phyloP scores from a whole-genome alignment of 1,140 invertebrate genomes.

The Brachionus plicatilis region DNA sequence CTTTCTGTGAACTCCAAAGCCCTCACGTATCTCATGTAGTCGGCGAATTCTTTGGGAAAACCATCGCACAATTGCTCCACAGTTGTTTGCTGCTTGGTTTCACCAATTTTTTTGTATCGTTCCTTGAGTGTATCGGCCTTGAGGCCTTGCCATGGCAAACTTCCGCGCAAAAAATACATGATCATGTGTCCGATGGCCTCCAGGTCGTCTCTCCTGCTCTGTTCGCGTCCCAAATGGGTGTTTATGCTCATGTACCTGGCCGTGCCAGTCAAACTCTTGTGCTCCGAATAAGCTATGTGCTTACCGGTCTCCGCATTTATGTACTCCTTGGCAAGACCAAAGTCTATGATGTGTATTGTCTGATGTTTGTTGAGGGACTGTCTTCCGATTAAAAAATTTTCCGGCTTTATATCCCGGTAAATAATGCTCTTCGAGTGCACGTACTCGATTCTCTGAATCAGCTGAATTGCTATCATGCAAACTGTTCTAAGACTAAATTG shows the following conservation, averaged over 20 bases:
- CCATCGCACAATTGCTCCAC: constrained; percentile 40
- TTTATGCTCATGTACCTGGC: constrained; percentile 39
- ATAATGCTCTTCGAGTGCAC: constrained; percentile 42
- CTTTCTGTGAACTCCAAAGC: constrained; percentile 40
- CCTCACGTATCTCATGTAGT: constrained; percentile 29
- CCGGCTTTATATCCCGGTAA: constrained; percentile 41
- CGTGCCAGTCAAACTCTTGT: constrained; percentile 38
- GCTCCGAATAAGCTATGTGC: constrained; percentile 36
- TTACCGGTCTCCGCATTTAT: background rate
- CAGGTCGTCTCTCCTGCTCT: constrained; percentile 95
- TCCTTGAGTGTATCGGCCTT: constrained; percentile 39
- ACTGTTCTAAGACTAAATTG: constrained; percentile 42
- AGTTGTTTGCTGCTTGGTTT: constrained; percentile 17
- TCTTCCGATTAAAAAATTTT: constrained; percentile 40
- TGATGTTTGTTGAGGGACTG: background rate
- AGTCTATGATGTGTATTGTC: constrained; percentile 40
- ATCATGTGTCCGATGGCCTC: constrained; percentile 99
- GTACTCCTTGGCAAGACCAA: constrained; percentile 40
- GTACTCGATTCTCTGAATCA: constrained; percentile 41
- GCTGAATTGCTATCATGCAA: constrained; percentile 41
- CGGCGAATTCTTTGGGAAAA: constrained; percentile 40
- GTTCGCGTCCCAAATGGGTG: constrained; percentile 64
- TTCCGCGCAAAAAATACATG: constrained; percentile 60
- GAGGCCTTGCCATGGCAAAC: constrained; percentile 41
- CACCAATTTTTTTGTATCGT: constrained; percentile 42